phyloP scores from a whole-genome alignment of 2,888 invertebrate genomes.

The Sisyra terminalis region DNA sequence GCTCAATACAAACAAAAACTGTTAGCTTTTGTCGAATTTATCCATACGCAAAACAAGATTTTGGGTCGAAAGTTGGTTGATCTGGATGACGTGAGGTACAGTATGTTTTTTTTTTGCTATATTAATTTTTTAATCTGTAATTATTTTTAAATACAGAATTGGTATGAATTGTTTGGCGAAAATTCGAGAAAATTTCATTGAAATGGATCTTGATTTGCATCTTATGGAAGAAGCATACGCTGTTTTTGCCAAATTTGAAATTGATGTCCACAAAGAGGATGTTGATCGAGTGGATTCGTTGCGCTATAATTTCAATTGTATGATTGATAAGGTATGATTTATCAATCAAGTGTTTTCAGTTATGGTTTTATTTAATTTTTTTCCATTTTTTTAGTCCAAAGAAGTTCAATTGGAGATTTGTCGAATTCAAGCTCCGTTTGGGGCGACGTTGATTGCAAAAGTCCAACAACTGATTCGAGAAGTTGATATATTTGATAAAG shows the following conservation, averaged over 20 bases:
- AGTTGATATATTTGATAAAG: constrained; percentile 49
- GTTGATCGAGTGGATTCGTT: constrained; percentile 62
- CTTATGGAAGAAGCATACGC: constrained; percentile 67
- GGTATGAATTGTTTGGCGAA: constrained; percentile 65
- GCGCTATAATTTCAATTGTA: constrained; percentile 58
- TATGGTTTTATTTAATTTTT: no score
- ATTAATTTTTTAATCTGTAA: no score
- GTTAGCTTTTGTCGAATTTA: constrained; percentile 54
- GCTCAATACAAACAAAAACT: constrained; percentile 52
- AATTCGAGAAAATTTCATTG: constrained; percentile 62
- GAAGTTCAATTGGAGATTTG: constrained; percentile 52
- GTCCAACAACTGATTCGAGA: constrained; percentile 47
- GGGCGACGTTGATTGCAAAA: constrained; percentile 53
- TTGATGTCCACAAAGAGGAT: constrained; percentile 60
- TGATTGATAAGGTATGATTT: constrained; percentile 55
- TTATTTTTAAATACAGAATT: constrained; percentile 24
- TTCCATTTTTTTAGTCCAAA: constrained; percentile 37
- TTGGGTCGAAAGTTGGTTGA: constrained; percentile 55
- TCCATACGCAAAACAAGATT: constrained; percentile 55
- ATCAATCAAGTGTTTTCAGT: no score
- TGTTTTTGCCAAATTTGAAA: constrained; percentile 46
- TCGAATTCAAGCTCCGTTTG: constrained; percentile 58
- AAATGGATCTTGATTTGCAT: constrained; percentile 59
- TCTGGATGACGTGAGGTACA: constrained; percentile 49
- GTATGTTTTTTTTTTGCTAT: no score